Percentiles rank a stretch among this genome's conserved stretches.
These are phyloP conservation scores for Hippocampus guttulatus DNA, from an alignment of 2,113 vertebrate genomes.

Conservation along the genomic window DNA sequence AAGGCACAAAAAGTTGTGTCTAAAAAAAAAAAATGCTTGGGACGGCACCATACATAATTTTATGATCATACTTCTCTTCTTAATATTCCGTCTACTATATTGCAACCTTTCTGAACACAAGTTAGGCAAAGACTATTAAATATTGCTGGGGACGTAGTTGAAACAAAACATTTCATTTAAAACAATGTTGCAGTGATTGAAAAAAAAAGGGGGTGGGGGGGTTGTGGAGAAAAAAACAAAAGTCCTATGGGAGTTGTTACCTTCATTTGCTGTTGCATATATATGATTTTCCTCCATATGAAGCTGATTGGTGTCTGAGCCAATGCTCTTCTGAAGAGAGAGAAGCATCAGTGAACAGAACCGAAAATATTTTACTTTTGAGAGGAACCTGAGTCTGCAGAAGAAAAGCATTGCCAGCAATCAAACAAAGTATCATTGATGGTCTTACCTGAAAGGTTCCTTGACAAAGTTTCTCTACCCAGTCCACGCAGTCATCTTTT, in stretches of 20 bases:
- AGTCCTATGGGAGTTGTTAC: constrained; percentile 50
- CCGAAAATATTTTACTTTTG: not conserved
- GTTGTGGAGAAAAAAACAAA: not conserved
- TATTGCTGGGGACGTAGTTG: not conserved
- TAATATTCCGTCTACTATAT: not conserved
- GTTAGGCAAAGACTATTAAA: not conserved
- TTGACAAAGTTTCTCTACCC: constrained; percentile 82
- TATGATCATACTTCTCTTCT: not conserved
- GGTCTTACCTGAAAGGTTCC: constrained; percentile 81
- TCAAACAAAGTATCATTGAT: not conserved
- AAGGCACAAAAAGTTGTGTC: not conserved
- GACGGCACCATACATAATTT: not conserved
- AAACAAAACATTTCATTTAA: not conserved
- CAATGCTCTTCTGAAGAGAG: constrained; percentile 40
- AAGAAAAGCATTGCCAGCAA: not conserved
- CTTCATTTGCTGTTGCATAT: constrained; percentile 79
- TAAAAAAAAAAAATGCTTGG: not conserved
- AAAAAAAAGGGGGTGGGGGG: too few relatives aligned
- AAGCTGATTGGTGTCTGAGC: constrained; percentile 19
- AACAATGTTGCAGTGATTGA: not conserved
- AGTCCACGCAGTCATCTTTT: constrained; percentile 73
- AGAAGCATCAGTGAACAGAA: not conserved
- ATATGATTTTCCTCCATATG: constrained; percentile 90
- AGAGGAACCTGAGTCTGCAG: not conserved
- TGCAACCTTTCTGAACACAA: not conserved